Base-by-base conservation (phyloP, 2,113 vertebrate species). In the Solea solea region DNA sequence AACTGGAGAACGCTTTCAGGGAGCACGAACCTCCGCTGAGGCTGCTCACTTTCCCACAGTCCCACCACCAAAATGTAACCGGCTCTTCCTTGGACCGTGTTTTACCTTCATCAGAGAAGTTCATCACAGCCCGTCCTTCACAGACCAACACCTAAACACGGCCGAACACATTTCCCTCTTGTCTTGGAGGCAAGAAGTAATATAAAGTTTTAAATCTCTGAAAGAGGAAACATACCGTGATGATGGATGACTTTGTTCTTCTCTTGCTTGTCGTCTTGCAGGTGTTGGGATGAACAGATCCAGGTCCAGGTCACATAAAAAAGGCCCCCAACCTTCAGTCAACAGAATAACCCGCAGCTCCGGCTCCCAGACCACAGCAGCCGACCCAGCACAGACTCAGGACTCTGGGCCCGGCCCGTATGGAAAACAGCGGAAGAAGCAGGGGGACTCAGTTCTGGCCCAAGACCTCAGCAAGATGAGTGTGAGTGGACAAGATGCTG, bases 381-480 rank as follows among this genome's bases (percentile, higher is more conserved):
- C 9, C 0, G 21, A 49, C 9, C 64, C 77, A 3, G 1, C 69
- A 39, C 69, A 76, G 64, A 39, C 40, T 46, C 78, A 21, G 56
- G 85, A 86, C 49, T 56, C 73, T 0, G 75, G 56, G 8, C 55
- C 77, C 0, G 81, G 74, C 34, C 64, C 9, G 0, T 80, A 85
- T 27, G 80, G 77, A 14, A 86, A 85, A 64, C 86, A 82, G 15
- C 81, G 66, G 13, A 86, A 70, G 61, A 92, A 85, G 70, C 83
- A 80, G 27, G 64, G 84, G 0, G 86, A 90, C 55, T 80, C 90
- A 0, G 83, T 78, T 52, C 64, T 93, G 75, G 86, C 80, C 4
- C 75, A 90, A 72, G 88, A 93, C 57, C 91, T 94, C 54, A 87
- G 92, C 66, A 89, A 85, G 58, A 93, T 93, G 90, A 92, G 83